Evolutionary conservation across 2,888 invertebrate genomes (phyloP).

Genomic region (Arge pagana): DNA sequence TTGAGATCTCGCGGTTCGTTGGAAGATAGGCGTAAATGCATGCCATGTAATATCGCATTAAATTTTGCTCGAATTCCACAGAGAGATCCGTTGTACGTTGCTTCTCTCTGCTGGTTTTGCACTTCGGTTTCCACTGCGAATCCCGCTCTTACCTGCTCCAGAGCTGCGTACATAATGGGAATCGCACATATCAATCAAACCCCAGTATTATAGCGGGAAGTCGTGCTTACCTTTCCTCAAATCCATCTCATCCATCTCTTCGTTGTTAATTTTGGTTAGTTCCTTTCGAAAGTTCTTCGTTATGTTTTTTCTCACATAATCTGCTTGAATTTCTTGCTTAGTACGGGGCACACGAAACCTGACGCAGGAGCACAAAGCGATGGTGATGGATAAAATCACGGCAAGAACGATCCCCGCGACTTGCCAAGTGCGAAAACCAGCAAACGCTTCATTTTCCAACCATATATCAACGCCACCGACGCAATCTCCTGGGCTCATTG

Average conservation of each 20-base stretch:
- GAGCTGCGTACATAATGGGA: conserved; percentile 58
- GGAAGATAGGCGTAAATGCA: conserved; percentile 42
- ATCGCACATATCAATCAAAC: not conserved
- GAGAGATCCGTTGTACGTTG: conserved; percentile 28
- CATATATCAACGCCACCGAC: conserved; percentile 61
- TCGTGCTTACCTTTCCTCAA: conserved; percentile 68
- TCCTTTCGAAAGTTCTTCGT: conserved; percentile 82
- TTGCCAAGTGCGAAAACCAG: conserved; percentile 81
- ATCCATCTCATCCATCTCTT: conserved; percentile 84
- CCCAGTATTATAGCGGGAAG: not conserved
- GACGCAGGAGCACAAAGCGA: conserved; percentile 87
- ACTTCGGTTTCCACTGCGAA: conserved; percentile 62
- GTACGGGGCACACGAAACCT: conserved; percentile 91
- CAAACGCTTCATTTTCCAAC: conserved; percentile 72
- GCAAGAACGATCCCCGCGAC: conserved; percentile 50
- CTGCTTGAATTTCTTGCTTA: conserved; percentile 94
- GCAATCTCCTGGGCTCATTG: conserved; percentile 42
- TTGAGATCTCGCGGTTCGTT: conserved; percentile 17
- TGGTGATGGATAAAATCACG: conserved; percentile 50
- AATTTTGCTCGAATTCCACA: conserved; percentile 43
- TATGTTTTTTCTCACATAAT: conserved; percentile 83
- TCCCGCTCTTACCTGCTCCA: conserved; percentile 71
- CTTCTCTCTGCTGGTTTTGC: conserved; percentile 35
- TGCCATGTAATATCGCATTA: conserved; percentile 45
- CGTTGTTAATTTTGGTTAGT: conserved; percentile 79